phyloP scores from a whole-genome alignment of 23 tunicate genomes.

The Botrylloides violaceus region DNA sequence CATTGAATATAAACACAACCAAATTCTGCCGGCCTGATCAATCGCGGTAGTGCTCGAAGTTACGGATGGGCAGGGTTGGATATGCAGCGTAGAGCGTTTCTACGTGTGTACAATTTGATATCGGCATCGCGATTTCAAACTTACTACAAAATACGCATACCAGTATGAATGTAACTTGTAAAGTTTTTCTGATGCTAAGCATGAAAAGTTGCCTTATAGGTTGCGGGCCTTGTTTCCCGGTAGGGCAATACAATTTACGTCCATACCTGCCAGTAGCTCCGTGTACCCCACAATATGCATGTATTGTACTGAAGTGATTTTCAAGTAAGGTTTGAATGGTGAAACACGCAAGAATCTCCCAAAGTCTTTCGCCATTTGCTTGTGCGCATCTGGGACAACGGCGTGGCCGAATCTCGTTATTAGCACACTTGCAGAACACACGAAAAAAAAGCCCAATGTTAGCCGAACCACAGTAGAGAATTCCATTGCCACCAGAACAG shows the following conservation, averaged over 20 bases:
- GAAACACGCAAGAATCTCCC: conserved; percentile 5
- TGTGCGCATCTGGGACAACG: conserved; percentile 10
- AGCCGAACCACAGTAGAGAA: background rate
- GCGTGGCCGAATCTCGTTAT: conserved; percentile 8
- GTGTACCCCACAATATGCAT: conserved; percentile 8
- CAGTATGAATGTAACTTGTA: too few relatives aligned
- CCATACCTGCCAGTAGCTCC: conserved; percentile 1
- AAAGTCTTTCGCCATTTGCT: conserved; percentile 3
- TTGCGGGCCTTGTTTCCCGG: too few relatives aligned
- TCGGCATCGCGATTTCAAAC: too few relatives aligned
- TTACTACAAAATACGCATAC: too few relatives aligned
- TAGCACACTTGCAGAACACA: background rate
- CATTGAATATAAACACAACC: too few relatives aligned
- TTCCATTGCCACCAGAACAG: background rate
- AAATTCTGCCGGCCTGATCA: too few relatives aligned
- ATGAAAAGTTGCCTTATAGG: too few relatives aligned
- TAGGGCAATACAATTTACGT: background rate
- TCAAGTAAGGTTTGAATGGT: background rate
- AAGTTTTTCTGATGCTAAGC: too few relatives aligned
- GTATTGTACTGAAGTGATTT: conserved; percentile 14
- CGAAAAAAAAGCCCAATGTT: background rate
- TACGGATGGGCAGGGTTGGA: too few relatives aligned
- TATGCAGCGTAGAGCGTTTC: too few relatives aligned
- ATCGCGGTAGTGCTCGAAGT: too few relatives aligned
- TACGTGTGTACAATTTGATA: too few relatives aligned